These are phyloP conservation scores for Palaemon carinicauda DNA, from an alignment of 1,140 invertebrate species.

Conservation along the genomic window DNA sequence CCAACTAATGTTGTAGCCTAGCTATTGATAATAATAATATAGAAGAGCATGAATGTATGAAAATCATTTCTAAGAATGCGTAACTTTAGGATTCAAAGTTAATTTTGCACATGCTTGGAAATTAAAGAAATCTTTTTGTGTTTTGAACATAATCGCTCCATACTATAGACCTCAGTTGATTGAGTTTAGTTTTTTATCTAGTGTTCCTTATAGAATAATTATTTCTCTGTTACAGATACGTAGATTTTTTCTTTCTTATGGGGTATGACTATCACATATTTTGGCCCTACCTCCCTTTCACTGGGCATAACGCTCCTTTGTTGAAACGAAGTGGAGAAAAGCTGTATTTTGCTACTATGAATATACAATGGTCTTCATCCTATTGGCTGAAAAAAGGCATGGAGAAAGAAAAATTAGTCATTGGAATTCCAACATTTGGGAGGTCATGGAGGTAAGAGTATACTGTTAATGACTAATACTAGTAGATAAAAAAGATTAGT, in stretches of 20 bases:
- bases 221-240: conserved; percentile 68
- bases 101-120: too few species aligned
- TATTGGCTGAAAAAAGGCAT: conserved; percentile 84
- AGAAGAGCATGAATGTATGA: too few species aligned
- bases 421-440: conserved; percentile 91
- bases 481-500: neutral
- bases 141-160: too few species aligned
- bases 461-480: neutral
- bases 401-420: conserved; percentile 80
- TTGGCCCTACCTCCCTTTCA: conserved; percentile 78
- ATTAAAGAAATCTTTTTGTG: too few species aligned
- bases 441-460: conserved; percentile 75
- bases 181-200: too few species aligned
- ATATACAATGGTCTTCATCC: conserved; percentile 82
- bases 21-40: too few species aligned
- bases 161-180: too few species aligned
- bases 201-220: too few species aligned
- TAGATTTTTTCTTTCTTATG: conserved; percentile 89
- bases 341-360: conserved; percentile 76
- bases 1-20: too few species aligned
- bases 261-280: conserved; percentile 88
- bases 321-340: conserved; percentile 71
- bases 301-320: conserved; percentile 83
- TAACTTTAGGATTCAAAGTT: too few species aligned
- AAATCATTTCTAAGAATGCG: too few species aligned